Conservation (phyloP, 2,113 vertebrate genomes). For the Eretmochelys imbricata region DNA sequence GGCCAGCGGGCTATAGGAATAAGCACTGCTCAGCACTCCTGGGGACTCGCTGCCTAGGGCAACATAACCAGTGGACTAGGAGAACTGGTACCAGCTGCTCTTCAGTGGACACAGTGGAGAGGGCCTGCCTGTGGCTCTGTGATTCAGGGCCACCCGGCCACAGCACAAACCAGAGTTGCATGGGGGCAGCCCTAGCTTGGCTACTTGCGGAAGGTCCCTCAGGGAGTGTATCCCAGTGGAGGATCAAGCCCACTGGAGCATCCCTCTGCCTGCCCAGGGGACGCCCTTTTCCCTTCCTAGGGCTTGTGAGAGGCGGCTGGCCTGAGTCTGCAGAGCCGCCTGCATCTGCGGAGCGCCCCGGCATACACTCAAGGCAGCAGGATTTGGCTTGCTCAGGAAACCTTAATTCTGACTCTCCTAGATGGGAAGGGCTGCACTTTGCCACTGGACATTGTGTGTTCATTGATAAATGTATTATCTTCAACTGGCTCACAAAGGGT, state of each 20-base stretch:
- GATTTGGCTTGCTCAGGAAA: not conserved
- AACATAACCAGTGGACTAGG: not conserved
- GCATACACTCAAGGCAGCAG: not conserved
- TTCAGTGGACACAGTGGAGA: not conserved
- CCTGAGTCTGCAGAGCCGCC: not conserved
- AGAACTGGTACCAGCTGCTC: not conserved
- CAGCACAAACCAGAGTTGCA: not conserved
- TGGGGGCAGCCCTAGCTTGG: not conserved
- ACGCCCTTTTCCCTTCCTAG: not conserved
- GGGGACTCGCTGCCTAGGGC: not conserved
- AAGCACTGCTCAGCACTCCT: not conserved
- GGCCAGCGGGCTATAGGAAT: not conserved
- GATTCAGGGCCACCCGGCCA: not conserved
- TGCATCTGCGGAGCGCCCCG: not conserved
- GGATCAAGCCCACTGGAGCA: not conserved
- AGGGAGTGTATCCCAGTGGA: too few species aligned
- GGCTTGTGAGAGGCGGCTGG: not conserved
- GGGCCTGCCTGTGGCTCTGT: not conserved
- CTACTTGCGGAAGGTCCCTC: not conserved
- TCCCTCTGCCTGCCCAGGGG: not conserved
- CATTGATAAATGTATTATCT: not conserved
- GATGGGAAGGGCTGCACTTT: not conserved
- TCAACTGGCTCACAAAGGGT: not conserved
- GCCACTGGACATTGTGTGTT: too few species aligned
- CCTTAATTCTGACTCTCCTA: not conserved